These are phyloP conservation scores for Luehdorfia chinensis DNA, from an alignment of 1,140 invertebrate genomes.

Conservation along the genomic window DNA sequence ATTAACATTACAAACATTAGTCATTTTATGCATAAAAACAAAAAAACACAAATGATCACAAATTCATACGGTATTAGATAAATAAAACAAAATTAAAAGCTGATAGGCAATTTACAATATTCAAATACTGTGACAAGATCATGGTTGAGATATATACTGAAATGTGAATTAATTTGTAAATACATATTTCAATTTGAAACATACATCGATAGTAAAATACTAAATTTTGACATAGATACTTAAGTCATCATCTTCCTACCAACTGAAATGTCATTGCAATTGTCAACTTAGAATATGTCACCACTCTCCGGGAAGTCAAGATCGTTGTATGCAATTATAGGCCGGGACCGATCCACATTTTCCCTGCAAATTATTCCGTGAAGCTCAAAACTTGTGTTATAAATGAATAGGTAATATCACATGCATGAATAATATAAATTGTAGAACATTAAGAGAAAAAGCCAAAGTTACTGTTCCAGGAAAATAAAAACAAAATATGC, in stretches of 20 bases:
- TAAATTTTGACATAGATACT: not conserved
- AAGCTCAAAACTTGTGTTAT: conserved; percentile 27
- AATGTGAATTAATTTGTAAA: not conserved
- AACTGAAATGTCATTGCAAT: not conserved
- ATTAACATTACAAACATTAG: too few species aligned
- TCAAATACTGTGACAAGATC: conserved; percentile 4
- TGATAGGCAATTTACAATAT: not conserved
- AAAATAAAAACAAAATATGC: too few species aligned
- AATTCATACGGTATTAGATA: not conserved
- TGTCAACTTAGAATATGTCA: conserved; percentile 79
- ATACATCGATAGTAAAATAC: not conserved
- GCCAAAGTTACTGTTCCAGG: too few species aligned
- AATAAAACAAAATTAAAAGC: too few species aligned
- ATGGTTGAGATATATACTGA: conserved; percentile 5
- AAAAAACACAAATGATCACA: not conserved
- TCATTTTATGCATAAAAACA: too few species aligned
- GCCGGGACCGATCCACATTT: conserved; percentile 80
- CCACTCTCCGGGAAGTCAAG: conserved; percentile 87
- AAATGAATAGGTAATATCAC: not conserved
- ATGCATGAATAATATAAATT: too few species aligned
- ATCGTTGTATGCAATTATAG: conserved; percentile 89
- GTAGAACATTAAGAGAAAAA: too few species aligned
- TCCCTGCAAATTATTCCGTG: conserved; percentile 78
- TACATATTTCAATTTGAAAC: not conserved
- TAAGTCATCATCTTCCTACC: not conserved